A percentile compares a stretch with the other conserved stretches of the same genome.
Conservation (phyloP, 1,140 invertebrate genomes). For the Diorhabda sublineata region DNA sequence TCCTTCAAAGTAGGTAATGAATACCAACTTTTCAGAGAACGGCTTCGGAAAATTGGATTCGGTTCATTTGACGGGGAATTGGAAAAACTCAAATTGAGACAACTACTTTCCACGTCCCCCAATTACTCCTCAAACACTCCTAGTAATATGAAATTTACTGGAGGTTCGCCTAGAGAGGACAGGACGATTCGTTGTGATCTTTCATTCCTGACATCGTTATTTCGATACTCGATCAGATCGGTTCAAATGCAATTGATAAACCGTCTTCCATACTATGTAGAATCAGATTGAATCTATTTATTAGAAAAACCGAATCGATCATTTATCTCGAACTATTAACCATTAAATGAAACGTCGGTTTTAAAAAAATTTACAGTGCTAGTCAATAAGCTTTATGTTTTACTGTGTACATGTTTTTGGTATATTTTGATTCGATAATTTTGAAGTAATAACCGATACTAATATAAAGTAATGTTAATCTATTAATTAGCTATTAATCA, state of each 20-base stretch:
- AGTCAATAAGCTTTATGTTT: too few species aligned
- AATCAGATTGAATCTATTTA: too few species aligned
- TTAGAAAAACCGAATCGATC: too few species aligned
- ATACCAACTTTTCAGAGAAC: slow-evolving; percentile 17
- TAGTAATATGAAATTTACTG: slow-evolving; percentile 15
- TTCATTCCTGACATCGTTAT: not conserved
- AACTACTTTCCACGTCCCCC: slow-evolving; percentile 15
- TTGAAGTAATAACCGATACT: too few species aligned
- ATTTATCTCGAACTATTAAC: too few species aligned
- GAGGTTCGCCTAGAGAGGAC: not conserved
- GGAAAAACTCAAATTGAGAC: slow-evolving; percentile 15
- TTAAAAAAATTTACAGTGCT: too few species aligned
- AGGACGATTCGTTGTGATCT: slow-evolving; percentile 1
- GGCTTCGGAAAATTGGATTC: slow-evolving; percentile 19
- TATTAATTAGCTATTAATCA: too few species aligned
- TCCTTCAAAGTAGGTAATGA: slow-evolving; percentile 15
- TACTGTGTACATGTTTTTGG: too few species aligned
- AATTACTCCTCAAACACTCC: slow-evolving; percentile 10
- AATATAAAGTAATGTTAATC: too few species aligned
- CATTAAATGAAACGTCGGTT: too few species aligned
- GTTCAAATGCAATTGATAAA: slow-evolving; percentile 2
- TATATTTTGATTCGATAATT: too few species aligned
- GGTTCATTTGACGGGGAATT: slow-evolving; percentile 17
- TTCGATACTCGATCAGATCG: not conserved
- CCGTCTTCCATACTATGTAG: not conserved